A percentile compares a stretch with the other conserved stretches of the same genome.
Conservation (phyloP, 1,140 invertebrate genomes). For the Formica exsecta region DNA sequence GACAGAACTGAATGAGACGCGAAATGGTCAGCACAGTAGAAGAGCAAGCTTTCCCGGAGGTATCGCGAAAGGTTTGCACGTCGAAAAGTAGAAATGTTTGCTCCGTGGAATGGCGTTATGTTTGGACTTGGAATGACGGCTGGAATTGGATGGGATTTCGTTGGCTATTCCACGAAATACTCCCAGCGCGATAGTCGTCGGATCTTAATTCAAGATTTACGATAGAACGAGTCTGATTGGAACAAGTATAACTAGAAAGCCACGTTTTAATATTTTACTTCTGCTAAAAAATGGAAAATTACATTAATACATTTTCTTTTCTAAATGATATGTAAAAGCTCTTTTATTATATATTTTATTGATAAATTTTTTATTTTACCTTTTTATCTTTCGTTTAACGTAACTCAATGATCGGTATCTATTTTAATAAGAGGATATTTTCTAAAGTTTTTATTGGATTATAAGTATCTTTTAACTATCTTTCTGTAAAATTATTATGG, state of each 20-base stretch:
- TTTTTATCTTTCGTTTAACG: too few relatives aligned
- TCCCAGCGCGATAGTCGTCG: background rate
- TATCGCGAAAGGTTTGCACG: constrained; percentile 80
- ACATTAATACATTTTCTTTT: background rate
- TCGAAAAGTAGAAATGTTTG: constrained; percentile 85
- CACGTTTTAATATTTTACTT: constrained; percentile 1
- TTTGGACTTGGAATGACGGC: constrained; percentile 85
- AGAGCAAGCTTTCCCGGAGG: constrained; percentile 78
- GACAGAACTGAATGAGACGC: constrained; percentile 82
- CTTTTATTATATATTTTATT: background rate
- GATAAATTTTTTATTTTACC: background rate
- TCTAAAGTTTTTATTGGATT: background rate
- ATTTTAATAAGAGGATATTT: background rate
- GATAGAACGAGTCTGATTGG: background rate
- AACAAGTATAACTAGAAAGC: background rate
- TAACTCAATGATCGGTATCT: background rate
- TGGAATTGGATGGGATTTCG: constrained; percentile 81
- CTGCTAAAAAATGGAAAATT: background rate
- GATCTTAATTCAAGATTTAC: constrained; percentile 36
- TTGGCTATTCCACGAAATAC: constrained; percentile 60
- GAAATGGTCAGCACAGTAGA: constrained; percentile 85
- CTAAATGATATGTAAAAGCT: background rate
- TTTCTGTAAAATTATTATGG: background rate
- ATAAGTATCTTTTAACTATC: background rate
- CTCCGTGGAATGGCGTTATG: constrained; percentile 82